phyloP scores from a whole-genome alignment of 1,140 invertebrate genomes.

The Centruroides vittatus region DNA sequence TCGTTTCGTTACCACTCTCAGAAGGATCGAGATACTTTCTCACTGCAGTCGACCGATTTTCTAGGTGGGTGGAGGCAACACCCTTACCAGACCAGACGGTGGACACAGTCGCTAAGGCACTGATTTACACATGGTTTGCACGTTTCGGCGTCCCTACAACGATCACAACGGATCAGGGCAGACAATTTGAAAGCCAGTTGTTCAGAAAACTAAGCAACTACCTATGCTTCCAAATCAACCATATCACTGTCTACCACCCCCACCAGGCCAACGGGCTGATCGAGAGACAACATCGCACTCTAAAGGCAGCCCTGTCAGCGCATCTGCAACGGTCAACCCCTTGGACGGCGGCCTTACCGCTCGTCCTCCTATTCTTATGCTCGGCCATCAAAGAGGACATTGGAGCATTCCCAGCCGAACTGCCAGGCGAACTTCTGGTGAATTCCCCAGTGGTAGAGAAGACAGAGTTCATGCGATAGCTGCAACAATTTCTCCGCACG shows the following conservation, averaged over 20 bases:
- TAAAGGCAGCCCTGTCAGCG: conserved; percentile 25
- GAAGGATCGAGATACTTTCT: conserved; percentile 27
- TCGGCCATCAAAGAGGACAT: conserved; percentile 22
- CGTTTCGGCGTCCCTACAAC: conserved; percentile 21
- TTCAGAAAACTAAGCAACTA: conserved; percentile 13
- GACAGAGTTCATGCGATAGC: too few species aligned
- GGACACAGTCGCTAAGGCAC: conserved; percentile 23
- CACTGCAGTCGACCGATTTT: conserved; percentile 32
- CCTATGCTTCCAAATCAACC: not conserved
- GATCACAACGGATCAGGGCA: conserved; percentile 30
- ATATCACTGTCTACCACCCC: conserved; percentile 19
- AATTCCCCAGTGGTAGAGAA: too few species aligned
- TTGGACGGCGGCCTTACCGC: conserved; percentile 15
- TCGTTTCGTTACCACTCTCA: conserved; percentile 30
- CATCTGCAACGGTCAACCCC: not conserved
- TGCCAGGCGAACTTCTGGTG: conserved; percentile 14
- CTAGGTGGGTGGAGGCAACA: conserved; percentile 30
- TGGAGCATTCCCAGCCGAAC: conserved; percentile 9
- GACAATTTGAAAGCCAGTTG: conserved; percentile 29
- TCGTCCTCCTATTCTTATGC: conserved; percentile 24
- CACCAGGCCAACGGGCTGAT: conserved; percentile 24
- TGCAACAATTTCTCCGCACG: too few species aligned
- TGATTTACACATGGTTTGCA: conserved; percentile 25
- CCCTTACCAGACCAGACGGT: conserved; percentile 27
- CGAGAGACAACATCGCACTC: conserved; percentile 26